These are phyloP conservation scores for Setophaga coronata DNA, from an alignment of 2,113 vertebrate species.

Conservation along the genomic window DNA sequence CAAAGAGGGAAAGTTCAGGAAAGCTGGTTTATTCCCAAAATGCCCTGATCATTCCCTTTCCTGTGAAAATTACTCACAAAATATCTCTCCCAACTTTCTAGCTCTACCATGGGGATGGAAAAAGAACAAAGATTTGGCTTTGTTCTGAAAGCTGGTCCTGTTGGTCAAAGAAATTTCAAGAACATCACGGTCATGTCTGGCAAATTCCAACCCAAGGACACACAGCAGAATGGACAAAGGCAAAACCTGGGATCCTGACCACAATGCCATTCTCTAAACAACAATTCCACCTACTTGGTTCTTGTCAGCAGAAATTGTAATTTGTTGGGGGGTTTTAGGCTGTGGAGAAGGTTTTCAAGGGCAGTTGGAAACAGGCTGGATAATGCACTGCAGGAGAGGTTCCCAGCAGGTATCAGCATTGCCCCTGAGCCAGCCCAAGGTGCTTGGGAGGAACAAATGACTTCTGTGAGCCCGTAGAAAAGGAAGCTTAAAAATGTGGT, in stretches of 20 bases:
- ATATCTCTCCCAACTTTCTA: conserved; percentile 2
- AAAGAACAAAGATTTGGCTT: background rate
- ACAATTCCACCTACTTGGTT: background rate
- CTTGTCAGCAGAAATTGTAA: background rate
- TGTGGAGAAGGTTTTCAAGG: background rate
- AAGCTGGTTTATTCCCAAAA: conserved; percentile 44
- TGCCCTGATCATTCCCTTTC: background rate
- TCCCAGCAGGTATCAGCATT: background rate
- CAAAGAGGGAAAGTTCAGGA: background rate
- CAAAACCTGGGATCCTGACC: background rate
- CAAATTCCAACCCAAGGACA: background rate
- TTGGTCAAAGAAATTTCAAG: conserved; percentile 23
- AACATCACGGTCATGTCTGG: background rate
- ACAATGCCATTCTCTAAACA: background rate
- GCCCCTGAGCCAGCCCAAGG: background rate
- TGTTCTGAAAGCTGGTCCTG: background rate
- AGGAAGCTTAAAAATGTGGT: background rate
- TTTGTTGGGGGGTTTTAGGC: background rate
- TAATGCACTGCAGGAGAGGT: background rate
- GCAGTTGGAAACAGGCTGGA: background rate
- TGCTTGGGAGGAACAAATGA: background rate
- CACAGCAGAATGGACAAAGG: background rate
- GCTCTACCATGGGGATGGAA: background rate
- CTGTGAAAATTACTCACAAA: background rate
- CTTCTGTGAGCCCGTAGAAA: background rate